Evolutionary conservation across 35 echinoderm and acorn worm genomes (phyloP), one percentile per base, ranked within the genome.

Genomic region (Apostichopus californicus): DNA sequence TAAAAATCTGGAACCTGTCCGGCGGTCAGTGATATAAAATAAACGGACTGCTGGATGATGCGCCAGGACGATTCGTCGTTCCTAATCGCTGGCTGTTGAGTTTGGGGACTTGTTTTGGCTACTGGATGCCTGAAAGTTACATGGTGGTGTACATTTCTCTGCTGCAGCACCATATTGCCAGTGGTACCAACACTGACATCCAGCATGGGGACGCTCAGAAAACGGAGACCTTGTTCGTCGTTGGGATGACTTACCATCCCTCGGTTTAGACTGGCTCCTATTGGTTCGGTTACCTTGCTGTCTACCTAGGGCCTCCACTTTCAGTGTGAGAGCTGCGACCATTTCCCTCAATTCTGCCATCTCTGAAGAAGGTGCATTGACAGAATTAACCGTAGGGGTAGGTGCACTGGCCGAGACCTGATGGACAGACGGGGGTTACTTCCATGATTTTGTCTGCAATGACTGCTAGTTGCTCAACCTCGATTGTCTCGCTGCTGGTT

Each of bases 121-220:
- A 73, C 70, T 1, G 12, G 70, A 14, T 20, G 70, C 1, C 20
- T 73, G 70, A 20, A 73, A 73, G 70, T 73, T 73, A 20, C 70
- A 73, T 20, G 70, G 70, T 73, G 70, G 70, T 14, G 70, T 14
- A 73, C 70, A 73, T 20, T 73, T 73, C 70, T 73, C 70, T 0
- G 70, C 70, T 20, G 12, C 70, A 20, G 70, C 70, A 73, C 70
- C 70, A 73, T 73, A 73, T 73, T 73, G 70, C 70, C 70, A 73
- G 70, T 73, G 70, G 20, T 73, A 73, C 70, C 70, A 73, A 73
- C 70, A 73, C 70, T 73, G 70, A 73, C 0, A 73, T 73, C 70
- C 70, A 14, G 70, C 70, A 73, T 73, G 70, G 20, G 70, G 1
- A 20, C 70, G 70, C 20, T 73, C 70, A 14, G 70, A 73, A 12